Base-by-base conservation (phyloP, 2,888 invertebrate species). In the Heliconius erato region DNA sequence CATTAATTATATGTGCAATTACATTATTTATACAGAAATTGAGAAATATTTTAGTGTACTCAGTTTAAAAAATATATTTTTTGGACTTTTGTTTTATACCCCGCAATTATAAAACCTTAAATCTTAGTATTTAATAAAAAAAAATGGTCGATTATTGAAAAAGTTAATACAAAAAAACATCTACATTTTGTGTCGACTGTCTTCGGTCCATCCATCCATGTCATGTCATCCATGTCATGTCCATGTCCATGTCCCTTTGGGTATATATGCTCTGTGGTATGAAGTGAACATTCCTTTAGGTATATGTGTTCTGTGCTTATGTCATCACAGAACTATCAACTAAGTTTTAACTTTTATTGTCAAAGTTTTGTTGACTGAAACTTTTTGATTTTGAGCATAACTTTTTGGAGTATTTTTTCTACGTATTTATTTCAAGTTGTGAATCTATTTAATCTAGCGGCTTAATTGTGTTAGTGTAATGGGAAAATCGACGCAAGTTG, bases 401-500 rank as follows among this genome's bases (percentile, higher is more conserved):
- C 82, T 84, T 84, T 87, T 65, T n/a, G 87, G 72, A 84, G 87
- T 74, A 69, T 40, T 80, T 81, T 86, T 86, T 69, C 76, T 79
- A 80, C 80, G 74, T 81, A 35, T 69, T 72, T 59, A 84, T 84
- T 82, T 86, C 84, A 32, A 49, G 69, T 67, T 80, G n/a, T 80
- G 16, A 82, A 84, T 69, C n/a, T 83, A 85, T 74, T 79, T 69
- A 28, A 59, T 69, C 12, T 32, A 59, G 68, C 19, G 67, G 14
- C 5, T 59, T 80, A 82, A 68, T 83, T 79, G 79, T 82, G 76
- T 81, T 82, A 87, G 88, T 94, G 94, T 91, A 89, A 96, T 96
- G 95, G 96, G 95, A 88, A 96, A 94, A 90, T 88, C 93, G 84
- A 94, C 93, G 82, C 93, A 94, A 86, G 92, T 95, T 90, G 95